Evolutionary conservation across 2,113 vertebrate species (phyloP), one percentile per base, ranked within the genome.

Genomic region (Zingel zingel): DNA sequence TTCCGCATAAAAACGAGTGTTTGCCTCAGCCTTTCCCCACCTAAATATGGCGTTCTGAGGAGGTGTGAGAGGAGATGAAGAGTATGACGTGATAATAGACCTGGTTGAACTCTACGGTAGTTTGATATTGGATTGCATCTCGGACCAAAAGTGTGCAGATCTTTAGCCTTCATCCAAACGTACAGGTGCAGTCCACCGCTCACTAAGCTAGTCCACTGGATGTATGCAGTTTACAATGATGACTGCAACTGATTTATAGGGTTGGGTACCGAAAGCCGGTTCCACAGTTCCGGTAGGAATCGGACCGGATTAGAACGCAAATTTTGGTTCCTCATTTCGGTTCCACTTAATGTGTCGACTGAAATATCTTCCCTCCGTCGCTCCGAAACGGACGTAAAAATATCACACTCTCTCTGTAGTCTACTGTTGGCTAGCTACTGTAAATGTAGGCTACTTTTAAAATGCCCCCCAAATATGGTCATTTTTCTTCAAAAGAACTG

Each of bases 1-100:
- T 94, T 93, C 91, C 86, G 83, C 62, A 53, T 89, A 81, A 87
- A 87, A 87, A 77, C 6, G 48, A 9, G 76, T 23, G 56, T n/a
- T 69, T 81, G 81, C 43, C 69, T 72, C 14, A 10, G 43, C 51
- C 57, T 91, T 45, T 36, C 50, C 45, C 51, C 56, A 68, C 58
- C 74, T 73, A 59, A 21, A 87, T 79, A 64, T 68, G 70, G 81
- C 62, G 57, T 23, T 33, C 47, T 61, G 69, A 30, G 43, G 47
- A 14, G 62, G 47, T 43, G 30, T n/a, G 53, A 54, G 4, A 68
- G 23, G 53, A 51, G 18, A n/a, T 76, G 30, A 76, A 21, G 19
- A 59, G 54, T 48, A 19, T 39, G 18, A 11, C 4, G 61, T 14
- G 12, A 45, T 30, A 1, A 33, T 14, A 6, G 50, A 51, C 1